Evolutionary conservation across 2,888 invertebrate species (phyloP).

Genomic region (Melanchra persicariae): DNA sequence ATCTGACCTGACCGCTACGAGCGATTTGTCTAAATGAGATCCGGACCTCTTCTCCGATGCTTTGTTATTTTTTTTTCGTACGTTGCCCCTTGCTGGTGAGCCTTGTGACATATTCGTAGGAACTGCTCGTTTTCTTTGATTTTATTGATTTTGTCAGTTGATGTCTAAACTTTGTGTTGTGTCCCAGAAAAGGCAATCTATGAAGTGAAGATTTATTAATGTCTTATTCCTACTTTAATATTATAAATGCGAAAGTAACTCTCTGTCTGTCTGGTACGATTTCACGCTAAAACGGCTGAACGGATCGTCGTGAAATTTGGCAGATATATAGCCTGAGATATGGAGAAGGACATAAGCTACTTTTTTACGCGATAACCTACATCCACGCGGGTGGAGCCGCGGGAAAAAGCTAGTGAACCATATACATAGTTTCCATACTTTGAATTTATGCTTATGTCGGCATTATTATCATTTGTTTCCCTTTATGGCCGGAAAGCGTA

Average conservation of each 20-base stretch:
- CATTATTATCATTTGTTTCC: conserved; percentile 32
- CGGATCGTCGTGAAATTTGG: too few relatives aligned
- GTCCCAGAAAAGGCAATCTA: conserved; percentile 23
- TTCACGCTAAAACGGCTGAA: too few relatives aligned
- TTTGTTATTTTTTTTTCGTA: conserved; percentile 85
- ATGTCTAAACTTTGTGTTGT: conserved; percentile 46
- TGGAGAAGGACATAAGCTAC: too few relatives aligned
- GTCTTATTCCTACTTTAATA: background rate
- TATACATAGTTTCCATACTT: conserved; percentile 38
- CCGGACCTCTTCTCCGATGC: conserved; percentile 84
- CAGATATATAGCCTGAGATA: too few relatives aligned
- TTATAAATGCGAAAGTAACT: too few relatives aligned
- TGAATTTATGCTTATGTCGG: conserved; percentile 13
- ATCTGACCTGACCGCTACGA: conserved; percentile 90
- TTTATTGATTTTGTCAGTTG: conserved; percentile 52
- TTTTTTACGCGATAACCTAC: too few relatives aligned
- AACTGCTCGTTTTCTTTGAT: conserved; percentile 60
- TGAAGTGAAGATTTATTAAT: conserved; percentile 17
- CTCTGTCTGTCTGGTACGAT: too few relatives aligned
- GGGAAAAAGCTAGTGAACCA: too few relatives aligned
- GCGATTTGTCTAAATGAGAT: conserved; percentile 91
- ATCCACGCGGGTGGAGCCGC: too few relatives aligned
- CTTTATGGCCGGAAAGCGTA: conserved; percentile 37
- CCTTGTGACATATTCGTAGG: conserved; percentile 67
- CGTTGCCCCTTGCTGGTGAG: conserved; percentile 66